These are phyloP conservation scores for Danaus plexippus DNA, from an alignment of 1,140 invertebrate genomes.

Conservation along the genomic window DNA sequence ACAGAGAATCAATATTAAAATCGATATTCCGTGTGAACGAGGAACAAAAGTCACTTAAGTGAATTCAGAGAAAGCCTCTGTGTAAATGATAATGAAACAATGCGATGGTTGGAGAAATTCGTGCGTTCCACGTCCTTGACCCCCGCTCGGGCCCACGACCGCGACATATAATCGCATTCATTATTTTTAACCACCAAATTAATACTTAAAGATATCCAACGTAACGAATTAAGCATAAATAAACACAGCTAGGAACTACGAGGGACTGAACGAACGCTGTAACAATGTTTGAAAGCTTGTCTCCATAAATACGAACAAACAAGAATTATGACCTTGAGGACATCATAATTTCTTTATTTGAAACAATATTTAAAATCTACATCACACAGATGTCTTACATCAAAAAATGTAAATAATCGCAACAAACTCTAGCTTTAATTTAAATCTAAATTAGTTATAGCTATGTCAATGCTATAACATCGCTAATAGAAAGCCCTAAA, in stretches of 20 bases:
- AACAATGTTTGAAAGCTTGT: constrained; percentile 23
- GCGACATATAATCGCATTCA: constrained; percentile 42
- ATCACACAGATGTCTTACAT: too few species aligned
- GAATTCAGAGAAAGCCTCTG: not conserved
- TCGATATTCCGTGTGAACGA: too few species aligned
- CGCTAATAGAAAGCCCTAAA: not conserved
- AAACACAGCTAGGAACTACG: constrained; percentile 28
- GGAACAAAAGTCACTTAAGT: too few species aligned
- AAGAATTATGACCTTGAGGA: not conserved
- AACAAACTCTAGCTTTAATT: too few species aligned
- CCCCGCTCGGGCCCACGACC: constrained; percentile 31
- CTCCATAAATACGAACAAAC: constrained; percentile 3
- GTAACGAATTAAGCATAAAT: constrained; percentile 38
- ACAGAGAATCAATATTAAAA: too few species aligned
- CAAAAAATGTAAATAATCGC: too few species aligned
- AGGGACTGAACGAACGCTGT: constrained; percentile 37
- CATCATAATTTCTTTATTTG: too few species aligned
- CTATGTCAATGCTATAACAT: too few species aligned
- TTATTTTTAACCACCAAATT: constrained; percentile 60
- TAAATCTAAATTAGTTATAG: too few species aligned
- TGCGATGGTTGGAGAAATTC: constrained; percentile 15
- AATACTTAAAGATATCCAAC: constrained; percentile 43
- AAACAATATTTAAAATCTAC: too few species aligned
- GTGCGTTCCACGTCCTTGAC: constrained; percentile 43
- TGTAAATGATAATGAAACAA: constrained; percentile 5